Conservation (phyloP, 2,113 vertebrate genomes). For the Oxygymnocypris stewartii region DNA sequence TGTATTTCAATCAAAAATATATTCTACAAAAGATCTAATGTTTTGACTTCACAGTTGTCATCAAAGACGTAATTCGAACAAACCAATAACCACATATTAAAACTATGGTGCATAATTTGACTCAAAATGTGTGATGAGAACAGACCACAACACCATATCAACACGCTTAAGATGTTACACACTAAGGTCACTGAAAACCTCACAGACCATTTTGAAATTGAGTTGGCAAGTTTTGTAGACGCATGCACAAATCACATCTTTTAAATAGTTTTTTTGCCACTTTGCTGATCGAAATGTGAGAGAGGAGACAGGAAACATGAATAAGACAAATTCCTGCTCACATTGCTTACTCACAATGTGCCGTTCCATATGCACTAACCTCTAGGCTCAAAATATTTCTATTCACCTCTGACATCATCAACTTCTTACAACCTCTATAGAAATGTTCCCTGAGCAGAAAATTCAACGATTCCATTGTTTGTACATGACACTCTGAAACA, state of each 20-base stretch:
- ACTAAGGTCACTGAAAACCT: not conserved
- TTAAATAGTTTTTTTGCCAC: not conserved
- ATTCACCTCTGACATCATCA: not conserved
- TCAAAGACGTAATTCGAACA: not conserved
- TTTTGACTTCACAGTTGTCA: not conserved
- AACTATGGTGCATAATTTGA: not conserved
- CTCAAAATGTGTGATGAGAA: not conserved
- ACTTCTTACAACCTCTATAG: not conserved
- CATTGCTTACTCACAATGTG: not conserved
- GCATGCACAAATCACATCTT: not conserved
- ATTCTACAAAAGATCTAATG: not conserved
- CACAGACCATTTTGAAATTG: not conserved
- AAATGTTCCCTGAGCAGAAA: not conserved
- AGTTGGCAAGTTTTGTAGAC: not conserved
- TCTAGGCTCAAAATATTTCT: not conserved
- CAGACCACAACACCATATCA: too few relatives aligned
- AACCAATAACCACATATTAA: not conserved
- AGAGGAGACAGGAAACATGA: not conserved
- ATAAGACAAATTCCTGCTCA: not conserved
- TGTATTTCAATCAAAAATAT: too few relatives aligned
- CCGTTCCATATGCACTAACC: not conserved
- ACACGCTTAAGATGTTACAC: not conserved
- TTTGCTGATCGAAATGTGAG: not conserved
- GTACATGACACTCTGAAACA: not conserved
- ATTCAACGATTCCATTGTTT: not conserved